Conservation (phyloP, 2,113 vertebrate genomes). For the Eurystomus gularis region DNA sequence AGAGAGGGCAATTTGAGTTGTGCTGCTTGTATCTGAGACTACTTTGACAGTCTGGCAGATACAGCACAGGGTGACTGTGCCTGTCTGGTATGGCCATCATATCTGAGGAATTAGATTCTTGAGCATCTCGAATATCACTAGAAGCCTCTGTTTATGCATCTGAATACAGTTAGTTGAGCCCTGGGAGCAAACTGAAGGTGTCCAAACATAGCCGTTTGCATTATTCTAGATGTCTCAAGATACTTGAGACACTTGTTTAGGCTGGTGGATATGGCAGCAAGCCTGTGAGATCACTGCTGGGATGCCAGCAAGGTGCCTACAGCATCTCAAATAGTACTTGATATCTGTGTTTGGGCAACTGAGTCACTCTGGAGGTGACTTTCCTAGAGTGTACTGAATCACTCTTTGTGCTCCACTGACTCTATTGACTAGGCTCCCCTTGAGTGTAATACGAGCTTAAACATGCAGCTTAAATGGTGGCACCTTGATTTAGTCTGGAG, state of each 20-base stretch:
- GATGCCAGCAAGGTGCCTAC: not conserved
- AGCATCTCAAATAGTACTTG: not conserved
- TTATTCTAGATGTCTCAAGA: not conserved
- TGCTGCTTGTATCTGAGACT: not conserved
- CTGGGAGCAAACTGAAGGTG: not conserved
- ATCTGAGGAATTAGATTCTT: not conserved
- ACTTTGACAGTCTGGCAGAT: not conserved
- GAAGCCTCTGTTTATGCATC: not conserved
- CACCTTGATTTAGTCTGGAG: not conserved
- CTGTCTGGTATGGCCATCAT: not conserved
- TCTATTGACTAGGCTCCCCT: not conserved
- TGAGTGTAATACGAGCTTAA: not conserved
- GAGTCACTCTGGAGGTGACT: not conserved
- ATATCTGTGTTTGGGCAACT: not conserved
- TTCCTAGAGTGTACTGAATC: not conserved
- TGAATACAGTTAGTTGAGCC: not conserved
- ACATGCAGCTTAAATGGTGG: not conserved
- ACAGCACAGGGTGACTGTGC: accelerated
- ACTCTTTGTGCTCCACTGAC: not conserved
- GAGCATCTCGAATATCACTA: not conserved
- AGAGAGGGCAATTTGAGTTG: not conserved
- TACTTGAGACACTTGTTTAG: not conserved
- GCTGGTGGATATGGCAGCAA: not conserved
- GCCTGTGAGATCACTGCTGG: not conserved
- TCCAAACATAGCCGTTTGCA: accelerated